Conservation (phyloP, 2,888 invertebrate genomes). For the Acronicta alni region DNA sequence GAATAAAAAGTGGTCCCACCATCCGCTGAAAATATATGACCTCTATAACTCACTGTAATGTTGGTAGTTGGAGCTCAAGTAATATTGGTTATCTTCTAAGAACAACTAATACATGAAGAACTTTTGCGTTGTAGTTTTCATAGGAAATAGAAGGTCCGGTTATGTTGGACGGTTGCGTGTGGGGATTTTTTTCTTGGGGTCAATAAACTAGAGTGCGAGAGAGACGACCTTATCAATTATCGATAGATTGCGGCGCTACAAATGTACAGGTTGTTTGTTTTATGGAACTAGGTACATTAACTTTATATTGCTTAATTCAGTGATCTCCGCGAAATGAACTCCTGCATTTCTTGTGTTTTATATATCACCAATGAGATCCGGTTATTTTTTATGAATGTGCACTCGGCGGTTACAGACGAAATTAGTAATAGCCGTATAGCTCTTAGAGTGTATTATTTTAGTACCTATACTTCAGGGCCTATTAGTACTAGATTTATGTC, state of each 20-base stretch:
- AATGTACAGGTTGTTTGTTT: conserved; percentile 63
- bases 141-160: conserved; percentile 34
- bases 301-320: neutral
- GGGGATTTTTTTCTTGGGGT: conserved; percentile 73
- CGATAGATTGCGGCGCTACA: conserved; percentile 67
- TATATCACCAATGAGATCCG: no score
- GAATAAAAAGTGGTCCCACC: conserved; percentile 56
- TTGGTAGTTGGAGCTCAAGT: conserved; percentile 34
- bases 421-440: no score
- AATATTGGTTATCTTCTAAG: conserved; percentile 30
- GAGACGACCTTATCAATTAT: conserved; percentile 84
- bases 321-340: no score
- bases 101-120: conserved; percentile 31
- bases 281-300: conserved; percentile 2
- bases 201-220: conserved; percentile 79
- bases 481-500: no score
- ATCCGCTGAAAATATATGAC: conserved; percentile 54
- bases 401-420: no score
- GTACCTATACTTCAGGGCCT: no score
- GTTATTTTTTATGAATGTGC: no score
- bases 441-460: no score
- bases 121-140: conserved; percentile 7
- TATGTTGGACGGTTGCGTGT: conserved; percentile 45
- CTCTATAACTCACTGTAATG: conserved; percentile 31
- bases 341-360: no score